phyloP scores from a whole-genome alignment of 2,888 invertebrate genomes.

The Nebria brevicollis region DNA sequence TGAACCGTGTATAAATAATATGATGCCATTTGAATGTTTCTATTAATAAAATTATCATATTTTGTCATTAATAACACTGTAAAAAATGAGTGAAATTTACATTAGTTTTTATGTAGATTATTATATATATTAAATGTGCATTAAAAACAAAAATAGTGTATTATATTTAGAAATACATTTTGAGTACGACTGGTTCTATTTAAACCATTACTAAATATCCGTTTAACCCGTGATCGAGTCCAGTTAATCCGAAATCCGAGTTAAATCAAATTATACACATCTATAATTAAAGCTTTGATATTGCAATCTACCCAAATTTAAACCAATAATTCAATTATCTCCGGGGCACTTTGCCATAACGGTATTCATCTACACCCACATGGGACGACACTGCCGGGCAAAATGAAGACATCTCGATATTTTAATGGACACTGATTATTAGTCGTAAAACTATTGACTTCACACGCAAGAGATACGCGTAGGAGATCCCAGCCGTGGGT shows the following conservation, averaged over 20 bases:
- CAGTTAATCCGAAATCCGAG: background rate
- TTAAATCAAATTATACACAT: background rate
- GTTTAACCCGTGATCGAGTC: background rate
- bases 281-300: background rate
- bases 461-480: background rate
- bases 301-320: background rate
- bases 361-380: background rate
- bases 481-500: background rate
- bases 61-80: background rate
- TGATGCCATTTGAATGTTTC: too few relatives aligned
- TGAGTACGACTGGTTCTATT: background rate
- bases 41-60: background rate
- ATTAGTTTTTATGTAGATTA: background rate
- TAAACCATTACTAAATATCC: background rate
- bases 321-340: background rate
- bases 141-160: background rate
- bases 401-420: conserved; percentile 1
- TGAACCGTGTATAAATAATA: too few relatives aligned
- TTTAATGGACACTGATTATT: background rate
- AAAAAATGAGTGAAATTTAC: background rate
- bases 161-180: background rate
- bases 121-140: background rate
- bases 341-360: background rate
- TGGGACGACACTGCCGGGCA: background rate
- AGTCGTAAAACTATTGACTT: conserved; percentile 1